phyloP scores from a whole-genome alignment of 2,113 vertebrate genomes.

The Menidia beryllina region DNA sequence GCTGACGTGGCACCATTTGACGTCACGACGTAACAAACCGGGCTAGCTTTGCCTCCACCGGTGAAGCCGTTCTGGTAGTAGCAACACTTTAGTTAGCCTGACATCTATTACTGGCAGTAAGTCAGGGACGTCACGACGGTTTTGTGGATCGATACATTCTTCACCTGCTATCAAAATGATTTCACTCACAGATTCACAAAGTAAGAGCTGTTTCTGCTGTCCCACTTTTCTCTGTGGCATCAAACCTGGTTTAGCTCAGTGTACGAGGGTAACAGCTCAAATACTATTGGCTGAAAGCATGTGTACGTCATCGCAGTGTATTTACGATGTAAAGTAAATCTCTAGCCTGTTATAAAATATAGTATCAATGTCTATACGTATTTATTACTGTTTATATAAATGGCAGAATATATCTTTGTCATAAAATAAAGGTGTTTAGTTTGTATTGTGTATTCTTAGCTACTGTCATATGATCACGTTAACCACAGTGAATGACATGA shows the following conservation, averaged over 20 bases:
- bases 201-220: slow-evolving; percentile 78
- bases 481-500: neutral
- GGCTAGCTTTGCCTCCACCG: slow-evolving; percentile 30
- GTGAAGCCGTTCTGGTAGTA: slow-evolving; percentile 3
- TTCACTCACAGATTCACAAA: slow-evolving; percentile 92
- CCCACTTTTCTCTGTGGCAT: slow-evolving; percentile 9
- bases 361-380: no score
- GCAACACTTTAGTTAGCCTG: slow-evolving; percentile 20
- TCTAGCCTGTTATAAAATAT: neutral
- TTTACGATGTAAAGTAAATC: neutral
- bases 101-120: neutral
- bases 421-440: neutral
- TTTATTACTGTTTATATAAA: no score
- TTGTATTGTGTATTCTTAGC: neutral
- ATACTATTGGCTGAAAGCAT: slow-evolving; percentile 59
- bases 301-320: slow-evolving; percentile 3
- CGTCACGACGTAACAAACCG: slow-evolving; percentile 42
- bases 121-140: neutral
- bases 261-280: slow-evolving; percentile 36
- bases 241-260: slow-evolving; percentile 31
- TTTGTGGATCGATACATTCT: neutral
- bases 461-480: neutral
- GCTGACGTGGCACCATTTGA: slow-evolving; percentile 40
- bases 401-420: no score
- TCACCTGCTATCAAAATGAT: slow-evolving; percentile 83